phyloP scores from a whole-genome alignment of 1,140 invertebrate genomes.

The Varroa destructor region DNA sequence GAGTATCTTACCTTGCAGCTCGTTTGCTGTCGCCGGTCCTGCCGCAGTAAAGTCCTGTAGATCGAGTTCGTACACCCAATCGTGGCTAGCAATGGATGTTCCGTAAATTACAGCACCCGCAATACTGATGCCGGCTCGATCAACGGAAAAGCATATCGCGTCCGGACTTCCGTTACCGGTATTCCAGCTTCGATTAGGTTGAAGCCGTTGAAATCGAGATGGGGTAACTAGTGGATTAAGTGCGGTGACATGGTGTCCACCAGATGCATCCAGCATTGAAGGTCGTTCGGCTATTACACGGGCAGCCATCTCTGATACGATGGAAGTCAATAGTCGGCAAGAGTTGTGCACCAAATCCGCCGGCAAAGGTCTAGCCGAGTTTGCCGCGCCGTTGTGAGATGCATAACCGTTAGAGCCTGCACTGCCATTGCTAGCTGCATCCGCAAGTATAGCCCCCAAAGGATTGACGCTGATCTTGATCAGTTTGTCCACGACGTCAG shows the following conservation, averaged over 20 bases:
- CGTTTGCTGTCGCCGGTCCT: slow-evolving; percentile 47
- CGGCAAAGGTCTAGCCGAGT: not conserved
- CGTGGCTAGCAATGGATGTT: slow-evolving; percentile 63
- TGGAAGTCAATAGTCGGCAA: slow-evolving; percentile 65
- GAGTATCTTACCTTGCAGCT: no score
- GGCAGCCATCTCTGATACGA: slow-evolving; percentile 73
- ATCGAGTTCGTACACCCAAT: slow-evolving; percentile 63
- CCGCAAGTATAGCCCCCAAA: not conserved
- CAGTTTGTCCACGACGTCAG: slow-evolving; percentile 1
- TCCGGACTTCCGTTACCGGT: slow-evolving; percentile 91
- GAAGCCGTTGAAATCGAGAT: slow-evolving; percentile 73
- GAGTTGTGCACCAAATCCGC: slow-evolving; percentile 60
- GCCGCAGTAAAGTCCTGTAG: slow-evolving; percentile 50
- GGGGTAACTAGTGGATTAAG: slow-evolving; percentile 66
- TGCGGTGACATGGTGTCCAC: slow-evolving; percentile 26
- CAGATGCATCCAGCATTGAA: slow-evolving; percentile 14
- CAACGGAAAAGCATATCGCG: slow-evolving; percentile 86
- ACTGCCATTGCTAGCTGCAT: no score
- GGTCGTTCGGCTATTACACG: slow-evolving; percentile 47
- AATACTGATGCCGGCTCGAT: slow-evolving; percentile 71
- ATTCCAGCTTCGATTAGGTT: slow-evolving; percentile 81
- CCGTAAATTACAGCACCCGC: slow-evolving; percentile 78
- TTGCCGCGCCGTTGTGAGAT: slow-evolving; percentile 35
- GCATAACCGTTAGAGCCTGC: no score
- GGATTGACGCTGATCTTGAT: slow-evolving; percentile 13